Conservation (phyloP, 2,113 vertebrate genomes). For the Pituophis catenifer region DNA sequence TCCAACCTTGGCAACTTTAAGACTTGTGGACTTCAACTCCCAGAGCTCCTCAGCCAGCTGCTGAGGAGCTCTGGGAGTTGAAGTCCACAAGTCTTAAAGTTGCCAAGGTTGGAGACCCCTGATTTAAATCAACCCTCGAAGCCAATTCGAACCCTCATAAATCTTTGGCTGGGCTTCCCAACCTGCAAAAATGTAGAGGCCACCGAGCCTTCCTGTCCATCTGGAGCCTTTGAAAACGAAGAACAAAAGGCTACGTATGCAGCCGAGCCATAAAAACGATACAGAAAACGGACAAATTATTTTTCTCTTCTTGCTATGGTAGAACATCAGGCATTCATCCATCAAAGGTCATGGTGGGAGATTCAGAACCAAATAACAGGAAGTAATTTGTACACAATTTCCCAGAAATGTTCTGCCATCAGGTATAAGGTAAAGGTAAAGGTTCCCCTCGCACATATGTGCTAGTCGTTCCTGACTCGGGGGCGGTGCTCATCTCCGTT, state of each 20-base stretch:
- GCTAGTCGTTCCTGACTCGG: no score
- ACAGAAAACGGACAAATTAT: neutral
- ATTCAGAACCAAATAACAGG: neutral
- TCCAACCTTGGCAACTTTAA: no score
- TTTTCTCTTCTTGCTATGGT: neutral
- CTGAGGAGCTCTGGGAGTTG: no score
- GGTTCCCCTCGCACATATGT: no score
- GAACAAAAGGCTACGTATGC: neutral
- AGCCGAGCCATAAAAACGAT: neutral
- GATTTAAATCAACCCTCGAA: neutral
- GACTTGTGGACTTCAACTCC: no score
- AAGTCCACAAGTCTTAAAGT: no score
- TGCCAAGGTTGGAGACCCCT: no score
- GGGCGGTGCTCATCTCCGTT: no score
- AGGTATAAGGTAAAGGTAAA: no score
- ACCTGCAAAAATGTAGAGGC: neutral
- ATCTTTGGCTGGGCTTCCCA: neutral
- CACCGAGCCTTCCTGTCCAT: fast-evolving
- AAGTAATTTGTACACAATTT: neutral
- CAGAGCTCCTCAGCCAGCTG: no score
- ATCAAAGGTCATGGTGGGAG: neutral
- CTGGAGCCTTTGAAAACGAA: neutral
- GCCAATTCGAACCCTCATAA: neutral
- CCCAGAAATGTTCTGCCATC: no score
- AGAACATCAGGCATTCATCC: neutral